Percentiles rank a stretch among this genome's conserved stretches.
These are phyloP conservation scores for Elaphurus davidianus DNA, from an alignment of 2,113 vertebrate species.

Conservation along the genomic window DNA sequence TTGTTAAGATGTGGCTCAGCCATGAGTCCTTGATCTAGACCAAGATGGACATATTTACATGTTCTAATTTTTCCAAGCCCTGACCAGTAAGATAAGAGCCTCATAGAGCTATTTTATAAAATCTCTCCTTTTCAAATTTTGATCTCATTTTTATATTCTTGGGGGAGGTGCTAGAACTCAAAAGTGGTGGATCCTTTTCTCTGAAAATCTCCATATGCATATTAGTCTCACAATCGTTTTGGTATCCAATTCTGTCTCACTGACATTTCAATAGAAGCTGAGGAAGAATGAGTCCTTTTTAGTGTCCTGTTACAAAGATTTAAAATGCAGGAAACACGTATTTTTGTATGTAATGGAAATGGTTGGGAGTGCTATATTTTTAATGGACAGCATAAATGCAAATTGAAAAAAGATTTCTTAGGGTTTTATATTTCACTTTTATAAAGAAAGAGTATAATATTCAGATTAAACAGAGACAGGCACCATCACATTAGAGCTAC, in stretches of 20 bases:
- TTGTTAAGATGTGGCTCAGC: not conserved
- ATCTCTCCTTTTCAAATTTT: not conserved
- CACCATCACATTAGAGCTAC: not conserved
- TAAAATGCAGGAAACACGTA: constrained; percentile 13
- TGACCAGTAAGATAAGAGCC: not conserved
- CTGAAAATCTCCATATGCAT: not conserved
- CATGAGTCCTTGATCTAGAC: not conserved
- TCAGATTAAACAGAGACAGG: not conserved
- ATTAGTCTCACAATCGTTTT: constrained; percentile 7
- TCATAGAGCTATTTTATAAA: not conserved
- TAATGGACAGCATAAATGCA: constrained; percentile 19
- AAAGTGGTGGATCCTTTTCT: not conserved
- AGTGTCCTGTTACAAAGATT: constrained; percentile 4
- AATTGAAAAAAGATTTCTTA: not conserved
- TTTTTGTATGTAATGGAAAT: constrained; percentile 17
- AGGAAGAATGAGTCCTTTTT: not conserved
- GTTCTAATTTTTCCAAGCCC: not conserved
- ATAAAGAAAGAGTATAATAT: not conserved
- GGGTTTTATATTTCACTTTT: not conserved
- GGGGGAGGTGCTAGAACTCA: not conserved
- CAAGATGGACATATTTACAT: not conserved
- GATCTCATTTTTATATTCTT: not conserved
- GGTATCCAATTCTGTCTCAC: not conserved
- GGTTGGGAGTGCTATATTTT: constrained; percentile 5
- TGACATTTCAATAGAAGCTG: not conserved